Conservation (phyloP, 1,140 invertebrate genomes). For the Dinoponera quadriceps region DNA sequence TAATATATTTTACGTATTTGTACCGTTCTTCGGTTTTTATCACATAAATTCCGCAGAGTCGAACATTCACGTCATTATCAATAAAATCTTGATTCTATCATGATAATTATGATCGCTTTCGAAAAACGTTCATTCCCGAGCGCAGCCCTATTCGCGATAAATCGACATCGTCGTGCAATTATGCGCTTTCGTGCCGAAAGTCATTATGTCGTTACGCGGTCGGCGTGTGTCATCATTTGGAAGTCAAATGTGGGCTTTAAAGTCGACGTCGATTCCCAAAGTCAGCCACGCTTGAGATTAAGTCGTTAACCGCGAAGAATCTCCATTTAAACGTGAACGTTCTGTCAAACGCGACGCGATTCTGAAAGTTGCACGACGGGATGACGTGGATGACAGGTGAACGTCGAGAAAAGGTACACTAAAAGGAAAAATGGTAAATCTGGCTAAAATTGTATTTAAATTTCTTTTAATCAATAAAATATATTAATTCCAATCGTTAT, state of each 20-base stretch:
- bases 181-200: background rate
- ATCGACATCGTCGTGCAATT: conserved; percentile 11
- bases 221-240: conserved; percentile 6
- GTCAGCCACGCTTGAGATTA: background rate
- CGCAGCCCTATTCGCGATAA: background rate
- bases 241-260: conserved; percentile 8
- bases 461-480: too few species aligned
- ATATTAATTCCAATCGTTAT: too few species aligned
- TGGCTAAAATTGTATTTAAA: too few species aligned
- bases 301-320: conserved; percentile 2
- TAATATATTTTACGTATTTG: too few species aligned
- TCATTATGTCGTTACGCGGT: background rate
- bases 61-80: too few species aligned
- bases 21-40: too few species aligned
- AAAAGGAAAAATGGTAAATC: too few species aligned
- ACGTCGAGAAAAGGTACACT: too few species aligned
- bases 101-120: background rate
- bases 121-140: background rate
- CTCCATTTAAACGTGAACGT: background rate
- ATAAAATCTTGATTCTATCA: too few species aligned
- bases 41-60: too few species aligned
- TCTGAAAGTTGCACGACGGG: background rate
- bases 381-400: too few species aligned
- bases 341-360: background rate
- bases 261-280: background rate